Conservation (phyloP, 2,797 vertebrate genomes). For the Sebastes elongatus region DNA sequence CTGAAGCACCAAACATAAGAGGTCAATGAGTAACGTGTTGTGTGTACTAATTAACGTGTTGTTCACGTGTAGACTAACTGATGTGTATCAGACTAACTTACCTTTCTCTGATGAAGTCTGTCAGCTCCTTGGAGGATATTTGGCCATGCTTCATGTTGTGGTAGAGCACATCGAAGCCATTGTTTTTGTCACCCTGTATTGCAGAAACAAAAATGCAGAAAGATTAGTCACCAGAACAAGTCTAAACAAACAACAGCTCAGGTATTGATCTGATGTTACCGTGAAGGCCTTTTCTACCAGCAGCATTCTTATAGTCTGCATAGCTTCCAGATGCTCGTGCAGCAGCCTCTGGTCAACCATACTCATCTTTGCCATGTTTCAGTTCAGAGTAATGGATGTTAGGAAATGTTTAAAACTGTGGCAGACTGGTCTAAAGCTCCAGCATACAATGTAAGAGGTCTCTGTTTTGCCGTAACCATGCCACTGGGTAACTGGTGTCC, state of each 20-base stretch:
- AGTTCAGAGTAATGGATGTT: background rate
- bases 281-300: conserved; percentile 56
- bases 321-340: conserved; percentile 64
- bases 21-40: background rate
- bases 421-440: background rate
- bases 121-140: conserved; percentile 95
- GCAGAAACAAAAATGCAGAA: conserved; percentile 33
- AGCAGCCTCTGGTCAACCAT: conserved; percentile 75
- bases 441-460: background rate
- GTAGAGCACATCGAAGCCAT: conserved; percentile 97
- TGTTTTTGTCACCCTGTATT: conserved; percentile 94
- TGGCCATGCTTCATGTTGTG: conserved; percentile 99
- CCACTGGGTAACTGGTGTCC: conserved; percentile 41
- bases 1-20: background rate
- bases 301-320: conserved; percentile 60
- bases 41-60: background rate
- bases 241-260: background rate
- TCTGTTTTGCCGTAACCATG: conserved; percentile 55
- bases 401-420: background rate
- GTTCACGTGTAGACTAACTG: background rate
- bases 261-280: conserved; percentile 41
- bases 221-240: conserved; percentile 11
- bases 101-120: conserved; percentile 99
- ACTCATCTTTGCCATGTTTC: conserved; percentile 68
- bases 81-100: conserved; percentile 57